A percentile compares a stretch with the other conserved stretches of the same genome.
phyloP scores from a whole-genome alignment of 2,113 vertebrate species.

The Galbula dea region DNA sequence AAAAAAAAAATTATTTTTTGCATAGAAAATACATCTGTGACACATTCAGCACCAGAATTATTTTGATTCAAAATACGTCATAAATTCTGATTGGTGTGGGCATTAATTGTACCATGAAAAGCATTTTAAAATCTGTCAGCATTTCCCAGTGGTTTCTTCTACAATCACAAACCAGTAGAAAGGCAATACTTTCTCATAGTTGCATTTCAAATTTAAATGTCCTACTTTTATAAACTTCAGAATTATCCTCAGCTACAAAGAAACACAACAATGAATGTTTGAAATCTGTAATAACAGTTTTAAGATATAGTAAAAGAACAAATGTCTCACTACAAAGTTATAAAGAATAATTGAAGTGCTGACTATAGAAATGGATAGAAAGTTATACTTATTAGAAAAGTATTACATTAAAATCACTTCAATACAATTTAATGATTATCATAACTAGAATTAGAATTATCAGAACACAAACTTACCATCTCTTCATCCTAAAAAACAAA shows the following conservation, averaged over 20 bases:
- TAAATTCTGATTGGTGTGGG: not conserved
- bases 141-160: not conserved
- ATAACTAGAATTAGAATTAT: not conserved
- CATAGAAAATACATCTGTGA: not conserved
- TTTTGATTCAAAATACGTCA: not conserved
- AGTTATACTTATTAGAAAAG: not conserved
- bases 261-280: not conserved
- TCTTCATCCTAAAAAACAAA: constrained; percentile 1
- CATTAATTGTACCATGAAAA: not conserved
- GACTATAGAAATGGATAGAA: not conserved
- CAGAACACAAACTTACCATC: not conserved
- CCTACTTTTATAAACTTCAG: not conserved
- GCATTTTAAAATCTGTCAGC: not conserved
- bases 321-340: not conserved
- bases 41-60: not conserved
- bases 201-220: not conserved
- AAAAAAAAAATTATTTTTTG: not conserved
- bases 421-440: not conserved
- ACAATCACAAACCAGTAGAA: not conserved
- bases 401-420: not conserved
- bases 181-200: not conserved
- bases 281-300: not conserved
- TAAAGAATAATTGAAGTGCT: not conserved
- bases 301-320: not conserved
- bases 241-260: not conserved